Evolutionary conservation across 2,888 invertebrate species (phyloP).

Genomic region (Crepidodera aurea): DNA sequence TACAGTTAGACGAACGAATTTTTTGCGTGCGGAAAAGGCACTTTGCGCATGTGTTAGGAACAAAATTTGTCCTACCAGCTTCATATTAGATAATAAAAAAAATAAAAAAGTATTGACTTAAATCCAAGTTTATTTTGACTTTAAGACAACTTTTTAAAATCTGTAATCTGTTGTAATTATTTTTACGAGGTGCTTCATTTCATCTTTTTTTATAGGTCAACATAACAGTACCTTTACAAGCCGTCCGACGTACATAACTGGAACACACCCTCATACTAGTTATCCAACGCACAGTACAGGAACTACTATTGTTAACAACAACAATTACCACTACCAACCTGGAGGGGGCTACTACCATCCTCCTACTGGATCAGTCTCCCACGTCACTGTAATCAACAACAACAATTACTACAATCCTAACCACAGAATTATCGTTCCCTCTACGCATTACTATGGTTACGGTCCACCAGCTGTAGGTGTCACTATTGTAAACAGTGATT

Average conservation of each 20-base stretch:
- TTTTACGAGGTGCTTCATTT: background rate
- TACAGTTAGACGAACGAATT: too few species aligned
- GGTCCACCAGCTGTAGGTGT: slow-evolving; percentile 37
- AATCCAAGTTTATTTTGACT: too few species aligned
- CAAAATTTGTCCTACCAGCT: too few species aligned
- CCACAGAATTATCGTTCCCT: slow-evolving; percentile 24
- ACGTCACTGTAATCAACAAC: slow-evolving; percentile 26
- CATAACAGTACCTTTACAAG: background rate
- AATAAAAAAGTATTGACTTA: too few species aligned
- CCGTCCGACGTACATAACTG: slow-evolving; percentile 5
- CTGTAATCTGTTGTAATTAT: too few species aligned
- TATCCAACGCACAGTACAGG: background rate
- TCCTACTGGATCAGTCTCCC: background rate
- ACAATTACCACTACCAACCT: slow-evolving; percentile 13
- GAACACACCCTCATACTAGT: slow-evolving; percentile 6
- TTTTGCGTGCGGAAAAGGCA: too few species aligned
- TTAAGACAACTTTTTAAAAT: too few species aligned
- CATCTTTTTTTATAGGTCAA: background rate
- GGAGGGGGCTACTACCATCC: slow-evolving; percentile 7
- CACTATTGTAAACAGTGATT: slow-evolving; percentile 47
- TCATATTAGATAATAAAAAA: too few species aligned
- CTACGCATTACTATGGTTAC: slow-evolving; percentile 26
- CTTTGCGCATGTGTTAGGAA: too few species aligned
- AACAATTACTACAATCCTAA: slow-evolving; percentile 18
- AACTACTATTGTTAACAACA: slow-evolving; percentile 16